Evolutionary conservation across 2,888 invertebrate genomes (phyloP).

Genomic region (Apomyelois bistriatella): DNA sequence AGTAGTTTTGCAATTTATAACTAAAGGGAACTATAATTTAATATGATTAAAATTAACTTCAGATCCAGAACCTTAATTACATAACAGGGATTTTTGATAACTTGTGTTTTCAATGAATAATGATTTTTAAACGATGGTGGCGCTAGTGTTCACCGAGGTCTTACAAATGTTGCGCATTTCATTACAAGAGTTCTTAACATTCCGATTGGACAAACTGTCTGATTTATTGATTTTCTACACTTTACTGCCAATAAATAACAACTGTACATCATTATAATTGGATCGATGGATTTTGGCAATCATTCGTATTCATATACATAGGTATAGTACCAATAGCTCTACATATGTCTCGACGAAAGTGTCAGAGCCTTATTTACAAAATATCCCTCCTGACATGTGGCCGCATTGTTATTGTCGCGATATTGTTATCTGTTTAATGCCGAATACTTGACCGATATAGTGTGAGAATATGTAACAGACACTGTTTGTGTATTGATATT

Average conservation of each 20-base stretch:
- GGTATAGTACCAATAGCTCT: too few relatives aligned
- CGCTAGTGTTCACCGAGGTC: too few relatives aligned
- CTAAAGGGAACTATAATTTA: too few relatives aligned
- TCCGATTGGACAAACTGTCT: background rate
- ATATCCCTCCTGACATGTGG: conserved; percentile 28
- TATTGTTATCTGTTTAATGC: conserved; percentile 31
- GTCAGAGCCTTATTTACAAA: conserved; percentile 31
- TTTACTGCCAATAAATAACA: conserved; percentile 4
- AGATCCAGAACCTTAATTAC: too few relatives aligned
- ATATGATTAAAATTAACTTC: too few relatives aligned
- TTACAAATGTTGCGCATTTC: conserved; percentile 6
- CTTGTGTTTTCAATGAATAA: too few relatives aligned
- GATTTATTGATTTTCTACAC: conserved; percentile 4
- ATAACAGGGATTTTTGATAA: too few relatives aligned
- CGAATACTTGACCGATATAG: conserved; percentile 37
- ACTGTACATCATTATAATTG: background rate
- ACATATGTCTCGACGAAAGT: background rate
- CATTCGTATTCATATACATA: background rate
- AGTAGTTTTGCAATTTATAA: too few relatives aligned
- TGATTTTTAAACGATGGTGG: too few relatives aligned
- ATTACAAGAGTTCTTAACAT: background rate
- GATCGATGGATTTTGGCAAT: conserved; percentile 3
- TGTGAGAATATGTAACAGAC: conserved; percentile 21
- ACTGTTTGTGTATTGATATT: background rate
- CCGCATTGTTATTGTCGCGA: conserved; percentile 24